Conservation (phyloP, 2,797 vertebrate species). For the Leucoraja ocellata region DNA sequence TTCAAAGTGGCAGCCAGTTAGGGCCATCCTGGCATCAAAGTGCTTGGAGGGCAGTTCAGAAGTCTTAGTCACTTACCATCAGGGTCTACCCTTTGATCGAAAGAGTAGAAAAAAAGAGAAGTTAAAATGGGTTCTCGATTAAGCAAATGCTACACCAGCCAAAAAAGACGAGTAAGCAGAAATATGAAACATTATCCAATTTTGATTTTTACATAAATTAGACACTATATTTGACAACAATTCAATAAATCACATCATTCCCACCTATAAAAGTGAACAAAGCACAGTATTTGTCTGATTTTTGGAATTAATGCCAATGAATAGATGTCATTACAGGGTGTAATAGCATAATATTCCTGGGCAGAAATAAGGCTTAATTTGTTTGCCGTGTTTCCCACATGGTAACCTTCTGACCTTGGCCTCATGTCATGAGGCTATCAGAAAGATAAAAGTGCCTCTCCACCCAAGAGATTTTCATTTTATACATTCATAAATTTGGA, state of each 20-base stretch:
- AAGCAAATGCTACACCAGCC: constrained; percentile 63
- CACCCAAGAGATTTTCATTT: background rate
- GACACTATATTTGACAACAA: background rate
- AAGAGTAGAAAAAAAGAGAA: constrained; percentile 75
- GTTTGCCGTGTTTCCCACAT: background rate
- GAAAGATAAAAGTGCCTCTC: background rate
- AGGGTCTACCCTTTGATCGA: constrained; percentile 77
- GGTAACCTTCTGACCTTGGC: background rate
- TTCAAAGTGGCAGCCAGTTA: constrained; percentile 65
- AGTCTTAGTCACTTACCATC: constrained; percentile 81
- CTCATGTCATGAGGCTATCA: background rate
- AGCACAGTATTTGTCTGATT: background rate
- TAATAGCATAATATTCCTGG: background rate
- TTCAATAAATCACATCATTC: background rate
- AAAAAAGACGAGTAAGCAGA: constrained; percentile 62
- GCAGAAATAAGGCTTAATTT: no score
- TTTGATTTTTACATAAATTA: constrained; percentile 20
- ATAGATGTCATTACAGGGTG: constrained; percentile 2
- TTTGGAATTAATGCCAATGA: background rate
- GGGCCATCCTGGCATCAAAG: constrained; percentile 68
- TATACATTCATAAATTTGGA: background rate
- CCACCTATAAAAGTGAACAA: background rate
- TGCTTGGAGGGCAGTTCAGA: constrained; percentile 68
- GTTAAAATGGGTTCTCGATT: constrained; percentile 72
- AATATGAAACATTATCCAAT: constrained; percentile 48